Evolutionary conservation across 92 coral and sea anemone genomes (phyloP).

Genomic region (Pocillopora grandis): DNA sequence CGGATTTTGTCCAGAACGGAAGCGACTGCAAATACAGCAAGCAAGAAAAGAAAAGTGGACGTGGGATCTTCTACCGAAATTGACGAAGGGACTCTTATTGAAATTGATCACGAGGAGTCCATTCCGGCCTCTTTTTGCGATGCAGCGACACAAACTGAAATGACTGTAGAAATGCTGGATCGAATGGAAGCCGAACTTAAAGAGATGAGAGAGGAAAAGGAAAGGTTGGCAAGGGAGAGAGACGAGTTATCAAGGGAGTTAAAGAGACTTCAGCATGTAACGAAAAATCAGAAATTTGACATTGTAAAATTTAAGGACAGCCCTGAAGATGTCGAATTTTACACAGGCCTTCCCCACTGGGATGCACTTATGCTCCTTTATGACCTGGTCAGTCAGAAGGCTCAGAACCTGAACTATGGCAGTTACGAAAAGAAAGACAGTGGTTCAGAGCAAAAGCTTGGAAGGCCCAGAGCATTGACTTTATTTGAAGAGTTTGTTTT

Average conservation of each 20-base stretch:
- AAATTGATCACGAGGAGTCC: too few relatives aligned
- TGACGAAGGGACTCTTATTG: too few relatives aligned
- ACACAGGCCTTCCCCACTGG: conserved; percentile 30
- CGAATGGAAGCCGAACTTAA: conserved; percentile 16
- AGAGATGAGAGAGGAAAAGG: conserved; percentile 18
- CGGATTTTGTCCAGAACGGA: too few relatives aligned
- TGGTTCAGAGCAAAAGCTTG: conserved; percentile 14
- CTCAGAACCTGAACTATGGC: conserved; percentile 51
- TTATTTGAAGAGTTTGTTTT: conserved; percentile 37
- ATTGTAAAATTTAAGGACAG: conserved; percentile 32
- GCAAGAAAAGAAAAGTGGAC: too few relatives aligned
- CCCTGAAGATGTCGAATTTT: conserved; percentile 33
- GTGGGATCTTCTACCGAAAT: too few relatives aligned
- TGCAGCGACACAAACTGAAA: too few relatives aligned
- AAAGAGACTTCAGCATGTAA: neutral
- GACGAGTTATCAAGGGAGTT: conserved; percentile 13
- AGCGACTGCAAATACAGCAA: too few relatives aligned
- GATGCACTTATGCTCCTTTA: conserved; percentile 23
- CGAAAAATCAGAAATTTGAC: conserved; percentile 25
- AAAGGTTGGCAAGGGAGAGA: conserved; percentile 17
- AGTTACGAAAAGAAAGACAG: conserved; percentile 47
- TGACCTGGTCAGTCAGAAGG: conserved; percentile 12
- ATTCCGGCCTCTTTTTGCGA: too few relatives aligned
- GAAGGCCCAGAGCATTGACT: conserved; percentile 37
- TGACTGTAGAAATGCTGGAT: conserved; percentile 11